Evolutionary conservation across 23 tunicate species (phyloP).

Genomic region (Ascidia mentula): DNA sequence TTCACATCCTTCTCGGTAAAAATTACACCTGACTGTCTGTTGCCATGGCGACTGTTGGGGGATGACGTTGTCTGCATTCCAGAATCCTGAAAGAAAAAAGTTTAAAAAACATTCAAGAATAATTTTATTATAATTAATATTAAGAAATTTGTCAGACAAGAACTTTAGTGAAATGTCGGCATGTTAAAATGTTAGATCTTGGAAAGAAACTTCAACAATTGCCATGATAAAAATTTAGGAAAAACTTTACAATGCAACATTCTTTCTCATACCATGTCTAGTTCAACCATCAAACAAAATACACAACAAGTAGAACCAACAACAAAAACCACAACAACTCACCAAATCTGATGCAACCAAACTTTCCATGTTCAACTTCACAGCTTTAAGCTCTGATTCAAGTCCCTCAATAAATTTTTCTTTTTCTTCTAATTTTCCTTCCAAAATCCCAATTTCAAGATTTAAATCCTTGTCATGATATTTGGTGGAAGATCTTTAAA

Average conservation of each 20-base stretch:
- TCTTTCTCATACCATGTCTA: no score
- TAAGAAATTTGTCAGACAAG: background rate
- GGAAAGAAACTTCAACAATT: no score
- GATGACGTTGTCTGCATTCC: background rate
- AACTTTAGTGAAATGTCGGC: no score
- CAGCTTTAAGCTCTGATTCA: constrained; percentile 16
- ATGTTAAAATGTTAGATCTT: no score
- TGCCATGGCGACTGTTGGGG: background rate
- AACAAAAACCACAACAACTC: background rate
- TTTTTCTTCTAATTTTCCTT: constrained; percentile 29
- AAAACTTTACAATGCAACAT: no score
- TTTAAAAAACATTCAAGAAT: background rate
- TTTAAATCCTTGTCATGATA: constrained; percentile 17
- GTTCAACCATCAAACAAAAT: no score
- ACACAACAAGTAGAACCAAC: no score
- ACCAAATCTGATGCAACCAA: constrained; percentile 33
- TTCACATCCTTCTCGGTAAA: constrained; percentile 27
- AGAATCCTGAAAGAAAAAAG: background rate
- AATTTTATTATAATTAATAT: background rate
- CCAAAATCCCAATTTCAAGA: constrained; percentile 1
- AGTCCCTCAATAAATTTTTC: constrained; percentile 34
- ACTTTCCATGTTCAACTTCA: constrained; percentile 23
- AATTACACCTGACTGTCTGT: background rate
- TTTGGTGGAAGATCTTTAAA: background rate
- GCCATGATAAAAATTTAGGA: no score